Evolutionary conservation across 2,113 vertebrate genomes (phyloP), one percentile per base, ranked within the genome.

Genomic region (Synchiropus splendidus): DNA sequence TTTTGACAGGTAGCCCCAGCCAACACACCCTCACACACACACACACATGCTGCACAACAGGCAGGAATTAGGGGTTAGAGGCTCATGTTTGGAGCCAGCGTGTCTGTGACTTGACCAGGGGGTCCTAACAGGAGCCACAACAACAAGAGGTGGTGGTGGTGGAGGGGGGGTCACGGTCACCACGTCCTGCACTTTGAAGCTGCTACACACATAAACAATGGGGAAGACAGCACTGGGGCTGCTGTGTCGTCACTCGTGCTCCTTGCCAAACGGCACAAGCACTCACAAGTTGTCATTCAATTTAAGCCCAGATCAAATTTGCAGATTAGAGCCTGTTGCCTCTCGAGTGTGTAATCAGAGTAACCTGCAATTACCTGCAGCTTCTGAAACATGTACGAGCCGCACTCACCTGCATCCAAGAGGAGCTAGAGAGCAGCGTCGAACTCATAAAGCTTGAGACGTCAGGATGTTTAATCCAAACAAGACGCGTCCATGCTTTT

Each of bases 61-160:
- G 50, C 51, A 56, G 49, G 57, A 58, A 64, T 72, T 67, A 70
- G 72, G 70, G 68, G 75, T 61, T 57, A 55, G 65, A 67, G 72
- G 62, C 67, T 65, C 42, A 43, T 16, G 13, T 56, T 70, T 75
- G 84, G 82, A 86, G 83, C 75, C 82, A 77, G 40, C 39, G 45
- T 69, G 82, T 85, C 82, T 85, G 69, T 68, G 58, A 66, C 58
- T 53, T 61, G 68, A 61, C 62, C 47, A 58, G 58, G 66, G 70
- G 75, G 67, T 74, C 68, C 48, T 10, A 60, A 74, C 64, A 48
- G 62, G 63, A 80, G 75, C 64, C 73, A 74, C 75, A 82, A 79
- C 66, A 80, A 67, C 66, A 60, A 47, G 48, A 42, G 48, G 40
- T 10, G 36, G 36, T 15, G n/a, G 36, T 10, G 9, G 1, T 3